These are phyloP conservation scores for Nomada fabriciana DNA, from an alignment of 2,888 invertebrate genomes.

Conservation along the genomic window DNA sequence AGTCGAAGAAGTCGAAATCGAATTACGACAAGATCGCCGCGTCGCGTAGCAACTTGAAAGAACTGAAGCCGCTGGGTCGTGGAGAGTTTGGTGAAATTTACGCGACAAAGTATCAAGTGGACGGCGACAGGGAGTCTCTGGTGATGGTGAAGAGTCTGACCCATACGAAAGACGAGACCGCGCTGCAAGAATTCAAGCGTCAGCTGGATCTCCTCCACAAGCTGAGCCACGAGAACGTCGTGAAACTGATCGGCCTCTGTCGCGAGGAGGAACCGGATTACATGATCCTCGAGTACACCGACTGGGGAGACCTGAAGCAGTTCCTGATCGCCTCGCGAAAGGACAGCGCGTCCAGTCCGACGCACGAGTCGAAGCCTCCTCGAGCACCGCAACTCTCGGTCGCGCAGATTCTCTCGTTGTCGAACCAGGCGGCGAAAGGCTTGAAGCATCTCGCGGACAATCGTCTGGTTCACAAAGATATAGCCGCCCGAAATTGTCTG, in stretches of 20 bases:
- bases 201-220: conserved; percentile 95
- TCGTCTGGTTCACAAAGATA: conserved; percentile 94
- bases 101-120: conserved; percentile 88
- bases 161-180: conserved; percentile 91
- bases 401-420: conserved; percentile 88
- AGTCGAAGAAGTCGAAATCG: conserved; percentile 87
- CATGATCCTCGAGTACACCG: conserved; percentile 95
- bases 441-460: conserved; percentile 92
- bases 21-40: conserved; percentile 92
- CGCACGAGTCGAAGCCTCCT: conserved; percentile 77
- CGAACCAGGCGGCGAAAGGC: conserved; percentile 92
- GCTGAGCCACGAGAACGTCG: conserved; percentile 93
- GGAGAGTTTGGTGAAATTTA: conserved; percentile 97
- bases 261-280: conserved; percentile 94
- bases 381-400: conserved; percentile 88
- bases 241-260: conserved; percentile 92
- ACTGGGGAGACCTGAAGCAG: conserved; percentile 98
- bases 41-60: conserved; percentile 90
- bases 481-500: conserved; percentile 96
- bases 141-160: conserved; percentile 92
- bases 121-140: conserved; percentile 84
- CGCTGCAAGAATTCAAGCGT: conserved; percentile 93
- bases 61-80: conserved; percentile 88
- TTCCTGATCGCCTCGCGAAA: conserved; percentile 88
- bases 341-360: conserved; percentile 72